Evolutionary conservation across 2,797 vertebrate genomes (phyloP).

Genomic region (Nyctalus aviator): DNA sequence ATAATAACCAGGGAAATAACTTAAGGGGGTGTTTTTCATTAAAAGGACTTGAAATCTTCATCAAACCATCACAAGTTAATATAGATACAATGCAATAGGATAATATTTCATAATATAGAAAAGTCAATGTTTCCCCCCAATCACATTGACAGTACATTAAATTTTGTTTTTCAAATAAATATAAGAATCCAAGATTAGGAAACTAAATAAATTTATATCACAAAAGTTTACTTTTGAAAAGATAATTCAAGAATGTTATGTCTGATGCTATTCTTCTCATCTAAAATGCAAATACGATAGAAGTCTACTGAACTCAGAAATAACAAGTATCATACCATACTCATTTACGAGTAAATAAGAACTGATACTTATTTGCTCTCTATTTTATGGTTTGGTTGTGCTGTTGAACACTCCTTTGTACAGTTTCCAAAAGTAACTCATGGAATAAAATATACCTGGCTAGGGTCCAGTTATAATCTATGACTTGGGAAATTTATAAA

Average conservation of each 20-base stretch:
- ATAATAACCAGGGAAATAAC: background rate
- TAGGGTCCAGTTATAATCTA: background rate
- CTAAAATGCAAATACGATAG: background rate
- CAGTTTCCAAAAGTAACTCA: background rate
- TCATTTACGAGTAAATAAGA: slow-evolving; percentile 24
- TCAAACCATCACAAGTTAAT: background rate
- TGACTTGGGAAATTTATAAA: background rate
- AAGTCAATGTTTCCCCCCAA: background rate
- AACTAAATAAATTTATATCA: slow-evolving; percentile 6
- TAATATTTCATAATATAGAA: background rate
- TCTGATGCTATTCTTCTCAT: background rate
- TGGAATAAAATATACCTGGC: background rate
- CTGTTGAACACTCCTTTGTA: background rate
- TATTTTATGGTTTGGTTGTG: background rate
- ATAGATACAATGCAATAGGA: background rate
- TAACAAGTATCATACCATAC: background rate
- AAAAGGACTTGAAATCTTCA: slow-evolving; percentile 3
- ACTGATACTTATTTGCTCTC: background rate
- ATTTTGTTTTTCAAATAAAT: background rate
- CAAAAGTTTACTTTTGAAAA: background rate
- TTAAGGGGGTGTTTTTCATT: background rate
- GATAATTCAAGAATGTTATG: background rate
- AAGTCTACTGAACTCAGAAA: background rate
- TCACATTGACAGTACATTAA: background rate
- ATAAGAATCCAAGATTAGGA: background rate